These are phyloP conservation scores for Xestia c-nigrum DNA, from an alignment of 2,888 invertebrate species.

Conservation along the genomic window DNA sequence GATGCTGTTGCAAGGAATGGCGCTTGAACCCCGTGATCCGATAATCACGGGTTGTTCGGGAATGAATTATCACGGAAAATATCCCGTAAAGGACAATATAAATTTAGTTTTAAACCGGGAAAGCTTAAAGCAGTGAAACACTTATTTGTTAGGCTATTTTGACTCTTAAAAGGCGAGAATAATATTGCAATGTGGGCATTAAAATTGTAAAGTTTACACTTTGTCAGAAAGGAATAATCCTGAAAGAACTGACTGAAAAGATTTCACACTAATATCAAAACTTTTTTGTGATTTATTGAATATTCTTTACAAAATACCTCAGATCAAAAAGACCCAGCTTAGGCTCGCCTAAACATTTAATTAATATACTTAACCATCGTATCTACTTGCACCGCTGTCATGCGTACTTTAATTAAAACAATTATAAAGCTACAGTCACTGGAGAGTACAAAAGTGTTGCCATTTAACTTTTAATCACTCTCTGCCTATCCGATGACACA, in stretches of 20 bases:
- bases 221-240: not conserved
- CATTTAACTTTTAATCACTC: conserved; percentile 50
- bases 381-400: not conserved
- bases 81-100: too few relatives aligned
- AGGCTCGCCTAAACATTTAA: not conserved
- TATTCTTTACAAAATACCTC: too few relatives aligned
- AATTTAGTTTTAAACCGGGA: too few relatives aligned
- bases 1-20: too few relatives aligned
- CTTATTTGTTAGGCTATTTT: not conserved
- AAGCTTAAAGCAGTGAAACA: too few relatives aligned
- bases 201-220: not conserved
- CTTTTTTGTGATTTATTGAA: too few relatives aligned
- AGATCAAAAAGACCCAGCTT: too few relatives aligned
- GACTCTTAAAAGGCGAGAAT: not conserved
- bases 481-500: conserved; percentile 28
- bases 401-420: conserved; percentile 28
- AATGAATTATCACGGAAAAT: too few relatives aligned
- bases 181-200: not conserved
- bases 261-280: too few relatives aligned
- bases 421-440: conserved; percentile 24
- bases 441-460: conserved; percentile 31
- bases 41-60: too few relatives aligned
- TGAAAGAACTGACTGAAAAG: not conserved
- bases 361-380: not conserved
- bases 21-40: too few relatives aligned